Evolutionary conservation across 1,140 invertebrate genomes (phyloP).

Genomic region (Panagrolaimus sp.): DNA sequence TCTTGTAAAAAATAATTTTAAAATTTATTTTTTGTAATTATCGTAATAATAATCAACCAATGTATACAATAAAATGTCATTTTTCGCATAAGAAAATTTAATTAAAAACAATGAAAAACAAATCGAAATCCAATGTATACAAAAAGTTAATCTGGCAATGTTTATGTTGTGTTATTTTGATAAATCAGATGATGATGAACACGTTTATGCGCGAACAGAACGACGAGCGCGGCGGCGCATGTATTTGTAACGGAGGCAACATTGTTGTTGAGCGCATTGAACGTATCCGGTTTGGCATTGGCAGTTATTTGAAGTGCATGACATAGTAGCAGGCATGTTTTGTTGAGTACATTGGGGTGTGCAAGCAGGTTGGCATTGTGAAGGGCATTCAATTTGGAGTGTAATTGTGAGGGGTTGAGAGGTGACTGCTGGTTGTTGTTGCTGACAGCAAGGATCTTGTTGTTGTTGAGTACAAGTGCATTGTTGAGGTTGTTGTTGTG

Average conservation of each 20-base stretch:
- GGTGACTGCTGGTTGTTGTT: neutral
- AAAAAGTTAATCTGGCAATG: too few species aligned
- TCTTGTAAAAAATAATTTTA: too few species aligned
- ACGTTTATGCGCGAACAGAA: neutral
- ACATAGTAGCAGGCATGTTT: slow-evolving; percentile 15
- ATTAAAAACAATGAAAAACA: too few species aligned
- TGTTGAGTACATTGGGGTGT: slow-evolving; percentile 4
- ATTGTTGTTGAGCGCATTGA: slow-evolving; percentile 21
- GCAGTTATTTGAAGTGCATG: slow-evolving; percentile 14
- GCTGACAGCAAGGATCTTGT: slow-evolving; percentile 14
- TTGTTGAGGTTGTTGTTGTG: slow-evolving; percentile 4
- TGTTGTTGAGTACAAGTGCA: slow-evolving; percentile 2
- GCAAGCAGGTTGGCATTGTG: slow-evolving; percentile 9
- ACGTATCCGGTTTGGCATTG: slow-evolving; percentile 15
- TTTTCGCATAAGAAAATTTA: too few species aligned
- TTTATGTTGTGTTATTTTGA: too few species aligned
- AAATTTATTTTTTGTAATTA: too few species aligned
- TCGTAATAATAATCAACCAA: too few species aligned
- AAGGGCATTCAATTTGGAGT: neutral
- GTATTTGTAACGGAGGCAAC: slow-evolving; percentile 18
- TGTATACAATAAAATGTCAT: too few species aligned
- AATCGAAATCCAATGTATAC: too few species aligned
- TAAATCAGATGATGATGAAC: too few species aligned
- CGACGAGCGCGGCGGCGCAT: neutral
- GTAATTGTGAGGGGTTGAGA: neutral